phyloP scores from a whole-genome alignment of 1,140 invertebrate genomes.

The Tetramorium parvispinum region DNA sequence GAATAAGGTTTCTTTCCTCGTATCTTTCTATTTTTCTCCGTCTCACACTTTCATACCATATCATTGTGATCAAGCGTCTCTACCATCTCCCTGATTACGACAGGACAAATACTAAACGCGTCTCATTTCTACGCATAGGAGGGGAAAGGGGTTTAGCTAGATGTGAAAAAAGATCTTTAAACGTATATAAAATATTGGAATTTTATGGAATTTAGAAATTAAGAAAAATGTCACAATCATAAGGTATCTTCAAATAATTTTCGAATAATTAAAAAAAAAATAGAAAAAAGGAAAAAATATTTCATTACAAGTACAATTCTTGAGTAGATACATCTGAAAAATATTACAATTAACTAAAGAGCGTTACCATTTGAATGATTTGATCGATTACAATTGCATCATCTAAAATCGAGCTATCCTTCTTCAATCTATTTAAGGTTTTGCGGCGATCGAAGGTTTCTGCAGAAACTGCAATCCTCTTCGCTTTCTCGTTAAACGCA shows the following conservation, averaged over 20 bases:
- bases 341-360: not conserved
- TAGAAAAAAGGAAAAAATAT: not conserved
- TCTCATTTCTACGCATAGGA: not conserved
- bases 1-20: constrained; percentile 36
- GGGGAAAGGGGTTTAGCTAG: not conserved
- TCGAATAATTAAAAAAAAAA: not conserved
- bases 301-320: not conserved
- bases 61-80: constrained; percentile 18
- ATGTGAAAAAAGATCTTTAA: not conserved
- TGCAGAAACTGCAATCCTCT: constrained; percentile 48
- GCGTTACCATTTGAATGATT: not conserved
- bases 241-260: not conserved
- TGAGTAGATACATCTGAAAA: not conserved
- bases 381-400: constrained; percentile 6
- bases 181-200: not conserved
- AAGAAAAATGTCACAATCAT: not conserved
- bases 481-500: constrained; percentile 42
- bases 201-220: not conserved
- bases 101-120: constrained; percentile 13
- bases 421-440: constrained; percentile 21
- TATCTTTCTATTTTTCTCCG: constrained; percentile 27
- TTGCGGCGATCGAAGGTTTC: constrained; percentile 15
- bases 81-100: not conserved
- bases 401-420: constrained; percentile 14
- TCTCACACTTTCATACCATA: constrained; percentile 11